Evolutionary conservation across 2,888 invertebrate species (phyloP).

Genomic region (Bugulina stolonifera): DNA sequence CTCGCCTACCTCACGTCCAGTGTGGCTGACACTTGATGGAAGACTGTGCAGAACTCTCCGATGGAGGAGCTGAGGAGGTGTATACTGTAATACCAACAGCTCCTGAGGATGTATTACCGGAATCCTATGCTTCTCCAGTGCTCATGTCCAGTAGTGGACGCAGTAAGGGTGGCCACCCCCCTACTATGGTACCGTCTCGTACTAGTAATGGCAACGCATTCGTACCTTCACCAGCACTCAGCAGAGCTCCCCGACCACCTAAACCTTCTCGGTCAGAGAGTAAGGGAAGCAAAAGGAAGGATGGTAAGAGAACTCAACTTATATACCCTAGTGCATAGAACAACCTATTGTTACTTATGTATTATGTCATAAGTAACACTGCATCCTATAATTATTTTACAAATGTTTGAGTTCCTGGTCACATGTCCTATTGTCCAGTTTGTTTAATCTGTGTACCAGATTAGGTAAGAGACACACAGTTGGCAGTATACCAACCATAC

Average conservation of each 20-base stretch:
- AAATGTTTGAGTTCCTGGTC: too few relatives aligned
- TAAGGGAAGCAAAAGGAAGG: neutral
- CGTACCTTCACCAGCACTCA: neutral
- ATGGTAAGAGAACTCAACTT: too few relatives aligned
- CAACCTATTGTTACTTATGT: too few relatives aligned
- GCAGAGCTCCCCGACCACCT: neutral
- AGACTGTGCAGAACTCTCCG: neutral
- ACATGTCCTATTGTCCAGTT: too few relatives aligned
- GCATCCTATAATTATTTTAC: too few relatives aligned
- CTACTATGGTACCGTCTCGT: neutral
- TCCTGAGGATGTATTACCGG: neutral
- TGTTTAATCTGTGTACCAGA: too few relatives aligned
- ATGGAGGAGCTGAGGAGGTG: neutral
- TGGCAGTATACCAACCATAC: too few relatives aligned
- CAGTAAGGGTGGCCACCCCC: neutral
- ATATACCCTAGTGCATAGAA: too few relatives aligned
- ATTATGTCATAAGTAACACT: too few relatives aligned
- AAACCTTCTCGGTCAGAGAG: neutral
- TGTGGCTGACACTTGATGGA: neutral
- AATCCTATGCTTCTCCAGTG: neutral
- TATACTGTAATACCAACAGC: conserved; percentile 20
- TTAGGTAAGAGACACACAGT: too few relatives aligned
- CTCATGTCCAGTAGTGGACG: neutral
- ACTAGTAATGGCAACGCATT: neutral
- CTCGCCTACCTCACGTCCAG: too few relatives aligned